A percentile compares a stretch with the other conserved stretches of the same genome.
Conservation (phyloP, 2,797 vertebrate genomes). For the Eurystomus glaucurus region DNA sequence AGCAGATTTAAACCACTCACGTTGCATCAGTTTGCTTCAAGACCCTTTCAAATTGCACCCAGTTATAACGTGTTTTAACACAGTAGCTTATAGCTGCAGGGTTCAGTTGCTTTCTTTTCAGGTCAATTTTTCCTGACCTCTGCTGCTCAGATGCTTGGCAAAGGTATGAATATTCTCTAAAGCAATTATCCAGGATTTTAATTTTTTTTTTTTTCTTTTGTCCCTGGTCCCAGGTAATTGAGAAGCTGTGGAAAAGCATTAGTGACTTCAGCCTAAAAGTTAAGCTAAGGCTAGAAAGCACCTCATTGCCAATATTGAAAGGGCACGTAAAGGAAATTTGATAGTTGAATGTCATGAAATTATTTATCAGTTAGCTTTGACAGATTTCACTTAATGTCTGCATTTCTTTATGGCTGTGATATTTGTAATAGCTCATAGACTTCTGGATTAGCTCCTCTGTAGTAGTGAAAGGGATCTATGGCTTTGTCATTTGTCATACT, state of each 20-base stretch:
- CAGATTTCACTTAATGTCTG: not conserved
- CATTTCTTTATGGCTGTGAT: not conserved
- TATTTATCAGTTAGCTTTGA: not conserved
- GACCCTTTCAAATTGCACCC: not conserved
- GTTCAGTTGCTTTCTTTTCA: not conserved
- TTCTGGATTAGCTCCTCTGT: not conserved
- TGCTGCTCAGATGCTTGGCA: not conserved
- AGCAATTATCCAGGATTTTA: not conserved
- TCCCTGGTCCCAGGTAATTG: not conserved
- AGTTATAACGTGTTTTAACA: not conserved
- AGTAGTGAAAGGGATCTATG: not conserved
- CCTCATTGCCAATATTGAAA: not conserved
- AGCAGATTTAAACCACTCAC: not conserved
- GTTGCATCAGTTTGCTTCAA: not conserved
- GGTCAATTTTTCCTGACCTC: not conserved
- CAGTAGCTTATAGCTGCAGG: not conserved
- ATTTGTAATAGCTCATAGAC: not conserved
- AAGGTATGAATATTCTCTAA: not conserved
- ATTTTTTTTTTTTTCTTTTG: not conserved
- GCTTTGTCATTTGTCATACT: not conserved
- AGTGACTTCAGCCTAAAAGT: not conserved
- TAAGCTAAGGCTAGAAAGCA: not conserved
- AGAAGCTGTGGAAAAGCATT: not conserved
- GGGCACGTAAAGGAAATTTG: not conserved
- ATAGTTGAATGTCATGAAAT: not conserved